Percentiles rank a stretch among this genome's conserved stretches.
phyloP scores from a whole-genome alignment of 1,140 invertebrate genomes.

The Leptinotarsa texana region DNA sequence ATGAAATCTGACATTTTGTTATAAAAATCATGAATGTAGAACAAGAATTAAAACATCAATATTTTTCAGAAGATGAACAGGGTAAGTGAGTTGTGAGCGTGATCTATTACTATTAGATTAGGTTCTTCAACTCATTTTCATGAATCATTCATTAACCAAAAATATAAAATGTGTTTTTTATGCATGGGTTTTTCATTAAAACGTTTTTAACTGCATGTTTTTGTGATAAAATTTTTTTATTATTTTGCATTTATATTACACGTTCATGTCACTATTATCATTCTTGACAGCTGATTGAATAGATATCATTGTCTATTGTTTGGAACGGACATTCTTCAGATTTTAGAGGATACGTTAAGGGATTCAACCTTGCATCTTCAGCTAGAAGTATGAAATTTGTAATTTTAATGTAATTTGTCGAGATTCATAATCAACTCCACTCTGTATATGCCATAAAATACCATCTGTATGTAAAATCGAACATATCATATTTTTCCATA shows the following conservation, averaged over 20 bases:
- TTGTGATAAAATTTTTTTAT: constrained; percentile 10
- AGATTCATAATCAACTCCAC: no score
- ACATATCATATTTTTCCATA: no score
- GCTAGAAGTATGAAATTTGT: no score
- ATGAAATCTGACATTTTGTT: constrained; percentile 20
- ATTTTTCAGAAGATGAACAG: constrained; percentile 54
- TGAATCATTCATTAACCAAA: background rate
- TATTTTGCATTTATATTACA: constrained; percentile 13
- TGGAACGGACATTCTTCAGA: background rate
- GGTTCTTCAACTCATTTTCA: constrained; percentile 38
- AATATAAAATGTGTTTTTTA: background rate
- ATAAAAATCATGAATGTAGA: constrained; percentile 18
- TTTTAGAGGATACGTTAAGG: background rate
- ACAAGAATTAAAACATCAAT: constrained; percentile 32
- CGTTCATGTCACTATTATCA: no score
- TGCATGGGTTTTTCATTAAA: background rate
- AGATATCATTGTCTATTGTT: no score
- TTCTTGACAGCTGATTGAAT: no score
- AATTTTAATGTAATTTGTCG: no score
- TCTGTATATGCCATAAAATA: no score
- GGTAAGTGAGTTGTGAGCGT: constrained; percentile 52
- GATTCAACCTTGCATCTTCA: no score
- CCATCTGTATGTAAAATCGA: no score
- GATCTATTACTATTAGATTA: constrained; percentile 42
- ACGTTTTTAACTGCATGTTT: constrained; percentile 21